A percentile compares a stretch with the other conserved stretches of the same genome.
phyloP scores from a whole-genome alignment of 2,113 vertebrate genomes.

The Anthoscopus minutus region DNA sequence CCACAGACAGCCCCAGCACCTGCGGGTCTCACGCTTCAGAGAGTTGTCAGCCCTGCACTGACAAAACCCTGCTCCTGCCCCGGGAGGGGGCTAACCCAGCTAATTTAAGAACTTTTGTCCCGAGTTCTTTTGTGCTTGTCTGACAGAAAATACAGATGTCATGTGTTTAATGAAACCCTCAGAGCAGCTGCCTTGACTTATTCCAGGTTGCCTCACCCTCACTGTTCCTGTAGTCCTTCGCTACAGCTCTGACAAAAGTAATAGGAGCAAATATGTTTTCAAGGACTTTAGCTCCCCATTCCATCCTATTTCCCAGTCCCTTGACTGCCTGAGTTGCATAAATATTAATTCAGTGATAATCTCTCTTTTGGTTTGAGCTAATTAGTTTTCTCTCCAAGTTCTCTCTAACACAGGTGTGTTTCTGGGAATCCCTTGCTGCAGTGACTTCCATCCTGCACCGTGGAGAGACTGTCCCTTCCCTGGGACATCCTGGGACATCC shows the following conservation, averaged over 20 bases:
- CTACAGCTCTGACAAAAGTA: neutral
- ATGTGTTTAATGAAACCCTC: neutral
- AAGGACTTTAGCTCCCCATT: neutral
- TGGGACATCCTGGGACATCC: too few species aligned
- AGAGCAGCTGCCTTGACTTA: neutral
- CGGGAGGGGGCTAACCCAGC: neutral
- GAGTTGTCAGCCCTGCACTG: rapidly evolving
- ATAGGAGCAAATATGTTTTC: neutral
- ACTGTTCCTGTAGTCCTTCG: neutral
- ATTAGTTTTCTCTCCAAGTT: neutral
- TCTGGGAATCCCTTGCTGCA: neutral
- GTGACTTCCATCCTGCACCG: neutral
- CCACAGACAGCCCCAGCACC: rapidly evolving
- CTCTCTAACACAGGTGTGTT: neutral
- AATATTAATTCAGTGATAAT: neutral
- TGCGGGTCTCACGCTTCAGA: neutral
- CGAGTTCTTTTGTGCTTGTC: neutral
- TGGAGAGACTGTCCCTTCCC: neutral
- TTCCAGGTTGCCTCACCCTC: neutral
- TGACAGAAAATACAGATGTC: neutral
- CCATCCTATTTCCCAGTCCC: neutral
- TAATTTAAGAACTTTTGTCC: neutral
- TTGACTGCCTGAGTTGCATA: neutral
- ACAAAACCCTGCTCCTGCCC: neutral
- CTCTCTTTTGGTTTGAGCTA: neutral